Base-by-base conservation (phyloP, 2,113 vertebrate species). In the Asarcornis scutulata region DNA sequence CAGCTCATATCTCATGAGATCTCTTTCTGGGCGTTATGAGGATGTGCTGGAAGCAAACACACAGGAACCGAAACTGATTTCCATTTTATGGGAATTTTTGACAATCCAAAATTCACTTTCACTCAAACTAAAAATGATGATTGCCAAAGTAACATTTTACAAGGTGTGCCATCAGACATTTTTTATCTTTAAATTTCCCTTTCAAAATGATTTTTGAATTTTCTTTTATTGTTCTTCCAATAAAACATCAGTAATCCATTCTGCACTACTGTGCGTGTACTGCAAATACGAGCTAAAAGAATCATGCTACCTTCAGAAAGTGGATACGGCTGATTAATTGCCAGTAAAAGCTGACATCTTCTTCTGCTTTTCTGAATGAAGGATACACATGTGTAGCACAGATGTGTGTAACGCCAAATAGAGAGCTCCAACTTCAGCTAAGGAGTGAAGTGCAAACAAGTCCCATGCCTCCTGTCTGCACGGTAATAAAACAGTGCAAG, bases 401-500 rank as follows among this genome's bases (percentile, higher is more conserved):
- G 76, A 85, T 50, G 29, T 58, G 18, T n/a, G 31, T 50, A 66
- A 88, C 9, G n/a, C 31, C 90, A 93, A 92, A 94, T 63, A 42
- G 0, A 83, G 88, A 60, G 29, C 88, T 71, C 74, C 64, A 59
- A 40, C 52, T 69, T 85, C 0, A 93, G 58, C 72, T 59, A 50
- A 89, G n/a, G 34, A 89, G 8, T 36, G 32, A 91, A 92, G 38
- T 56, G 66, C 77, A 91, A 90, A 86, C n/a, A 91, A 77, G 46
- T 71, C 56, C 67, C 32, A 23, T 1, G 9, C 67, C 76, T 75
- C 81, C 67, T 92, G 74, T n/a, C 66, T 79, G 69, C 26, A 58
- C 4, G 38, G 48, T n/a, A 91, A 92, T 85, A 93, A 90, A 91
- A 86, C 50, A 86, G 90, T 79, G 62, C 78, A 89, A 91, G 81